Base-by-base conservation (phyloP, 2,888 invertebrate species). In the Diachrysia chrysitis region DNA sequence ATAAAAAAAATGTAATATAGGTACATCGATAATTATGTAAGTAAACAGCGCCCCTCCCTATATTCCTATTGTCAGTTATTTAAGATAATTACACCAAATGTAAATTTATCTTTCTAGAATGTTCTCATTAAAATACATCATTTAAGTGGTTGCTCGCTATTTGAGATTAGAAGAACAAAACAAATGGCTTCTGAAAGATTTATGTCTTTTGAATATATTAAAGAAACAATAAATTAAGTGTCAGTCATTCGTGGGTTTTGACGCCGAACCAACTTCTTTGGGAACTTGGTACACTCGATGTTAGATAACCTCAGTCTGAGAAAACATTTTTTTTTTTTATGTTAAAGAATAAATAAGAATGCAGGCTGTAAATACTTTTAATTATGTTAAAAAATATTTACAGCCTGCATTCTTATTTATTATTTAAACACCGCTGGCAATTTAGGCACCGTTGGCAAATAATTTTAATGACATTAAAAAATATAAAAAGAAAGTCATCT, bases 131-230 rank as follows among this genome's bases (percentile, higher is more conserved):
- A 58, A 54, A 72, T 57, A 54, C 48, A 61, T 46, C 21, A 14
- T 17, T 53, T 32, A 1, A 19, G 23, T 56, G 29, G n/a, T 16
- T 3, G 16, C n/a, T 62, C 14, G 19, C 23, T 35, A 17, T 62
- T 61, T 19, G 16, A 21, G 48, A 51, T 51, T 51, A 51, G 48
- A 51, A 7, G 32, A 21, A 54, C 42, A 60, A 58, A 55, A 58
- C 58, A n/a, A 37, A 48, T 46, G 48, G 9, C 46, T 14, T 42
- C 17, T 16, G 10, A 1, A 21, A 61, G 29, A 71, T 46, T 62
- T 73, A 73, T 71, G 19, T 55, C 58, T 71, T 58, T 32, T 55
- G 55, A 25, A 71, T 68, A 58, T 62, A 60, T 73, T 66, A 73
- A 9, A 19, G 12, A 19, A 51, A 51, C 48, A 21, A 51, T 51